Base-by-base conservation (phyloP, 2,888 invertebrate genomes). In the Habrosyne pyritoides region DNA sequence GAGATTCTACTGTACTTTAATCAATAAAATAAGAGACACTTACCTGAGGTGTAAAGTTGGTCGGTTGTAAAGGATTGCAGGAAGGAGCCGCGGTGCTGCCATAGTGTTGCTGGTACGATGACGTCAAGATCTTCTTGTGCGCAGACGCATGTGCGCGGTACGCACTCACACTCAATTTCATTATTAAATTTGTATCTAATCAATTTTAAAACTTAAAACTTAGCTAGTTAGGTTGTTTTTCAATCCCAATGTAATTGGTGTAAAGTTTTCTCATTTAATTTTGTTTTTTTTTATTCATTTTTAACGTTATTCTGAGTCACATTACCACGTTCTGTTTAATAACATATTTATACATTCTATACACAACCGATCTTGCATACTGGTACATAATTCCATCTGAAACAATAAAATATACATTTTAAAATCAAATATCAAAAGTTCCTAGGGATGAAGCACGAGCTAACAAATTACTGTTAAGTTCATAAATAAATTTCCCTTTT, bases 161-260 rank as follows among this genome's bases (percentile, higher is more conserved):
- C 79, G 97, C 97, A 79, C 97, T 97, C 79, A 97, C 97, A 88
- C 97, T 97, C 83, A 97, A 93, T 94, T 97, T 97, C 97, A 97
- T 97, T 60, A 59, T 73, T 69, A 52, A 63, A 46, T 59, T 52
- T 21, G 18, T 30, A 14, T 24, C 26, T 6, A 49, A 53, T 53
- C 21, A 36, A 28, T 47, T 56, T 18, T 47, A 36, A 48, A 52
- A 57, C 55, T 58, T 63, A 55, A 7, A 56, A 53, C 55, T 55
- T 52, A 36, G 10, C 21, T n/a, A 28, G 61, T 65, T 18, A 48
- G 48, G 48, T 63, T n/a, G 10, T 53, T 51, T 57, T 10, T 36
- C 10, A 51, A 57, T 47, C 22, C 4, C 2, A 42, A n/a, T 42
- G 2, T 42, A 7, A 18, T 18, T 36, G 1, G 12, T 28, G 26